Conservation (phyloP, 2,888 invertebrate species). For the Deilephila porcellus region DNA sequence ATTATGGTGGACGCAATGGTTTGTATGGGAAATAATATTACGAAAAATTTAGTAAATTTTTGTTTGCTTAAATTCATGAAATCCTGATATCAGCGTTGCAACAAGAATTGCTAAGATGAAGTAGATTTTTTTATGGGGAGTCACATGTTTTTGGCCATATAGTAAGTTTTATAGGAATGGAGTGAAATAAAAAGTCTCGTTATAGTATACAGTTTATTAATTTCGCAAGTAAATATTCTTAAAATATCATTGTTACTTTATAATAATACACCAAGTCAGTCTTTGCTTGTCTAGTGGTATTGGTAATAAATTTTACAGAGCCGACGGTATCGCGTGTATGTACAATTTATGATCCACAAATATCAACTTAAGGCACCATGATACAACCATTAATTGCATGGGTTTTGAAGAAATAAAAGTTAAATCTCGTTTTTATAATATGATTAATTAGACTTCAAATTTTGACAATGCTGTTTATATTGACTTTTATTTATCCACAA, state of each 20-base stretch:
- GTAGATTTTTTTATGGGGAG: no score
- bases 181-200: conserved; percentile 43
- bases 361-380: conserved; percentile 60
- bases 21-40: no score
- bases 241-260: conserved; percentile 69
- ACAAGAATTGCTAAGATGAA: no score
- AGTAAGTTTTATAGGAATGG: no score
- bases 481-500: no score
- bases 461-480: not conserved
- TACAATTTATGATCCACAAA: conserved; percentile 27
- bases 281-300: conserved; percentile 82
- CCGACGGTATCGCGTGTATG: conserved; percentile 19
- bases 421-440: not conserved
- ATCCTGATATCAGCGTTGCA: no score
- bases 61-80: no score
- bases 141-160: no score
- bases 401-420: conserved; percentile 2
- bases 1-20: no score
- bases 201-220: conserved; percentile 67
- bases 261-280: conserved; percentile 82
- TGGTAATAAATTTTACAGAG: conserved; percentile 71
- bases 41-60: no score
- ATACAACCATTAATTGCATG: conserved; percentile 23
- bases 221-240: conserved; percentile 72
- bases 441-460: not conserved